phyloP scores from a whole-genome alignment of 2,888 invertebrate genomes.

The Plagodis pulveraria region DNA sequence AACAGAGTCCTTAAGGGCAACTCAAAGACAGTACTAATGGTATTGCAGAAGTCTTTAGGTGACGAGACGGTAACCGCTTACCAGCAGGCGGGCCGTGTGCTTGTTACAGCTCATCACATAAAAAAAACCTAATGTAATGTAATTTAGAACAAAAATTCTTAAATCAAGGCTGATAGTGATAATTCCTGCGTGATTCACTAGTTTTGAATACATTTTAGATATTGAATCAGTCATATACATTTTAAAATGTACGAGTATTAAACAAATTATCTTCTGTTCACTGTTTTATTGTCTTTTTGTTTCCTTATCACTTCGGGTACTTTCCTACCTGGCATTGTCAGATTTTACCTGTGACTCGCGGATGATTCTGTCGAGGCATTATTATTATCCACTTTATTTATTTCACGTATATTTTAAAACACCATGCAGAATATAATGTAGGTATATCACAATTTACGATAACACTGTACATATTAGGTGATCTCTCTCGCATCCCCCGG shows the following conservation, averaged over 20 bases:
- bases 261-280: constrained; percentile 27
- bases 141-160: too few species aligned
- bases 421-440: neutral
- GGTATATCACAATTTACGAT: neutral
- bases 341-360: constrained; percentile 27
- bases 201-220: constrained; percentile 19
- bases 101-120: too few species aligned
- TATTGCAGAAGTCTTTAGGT: too few species aligned
- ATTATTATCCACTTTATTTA: neutral
- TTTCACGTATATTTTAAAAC: neutral
- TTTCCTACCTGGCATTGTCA: constrained; percentile 1
- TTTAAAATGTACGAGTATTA: constrained; percentile 22
- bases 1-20: too few species aligned
- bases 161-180: too few species aligned
- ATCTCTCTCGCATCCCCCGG: too few species aligned
- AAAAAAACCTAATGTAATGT: too few species aligned
- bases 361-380: neutral
- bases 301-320: constrained; percentile 16
- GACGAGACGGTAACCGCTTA: too few species aligned
- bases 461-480: neutral
- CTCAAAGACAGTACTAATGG: too few species aligned
- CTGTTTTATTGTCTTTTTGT: constrained; percentile 26
- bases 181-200: constrained; percentile 21
- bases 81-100: too few species aligned
- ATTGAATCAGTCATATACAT: constrained; percentile 24